Percentiles rank a stretch among this genome's conserved stretches.
phyloP scores from a whole-genome alignment of 2,113 vertebrate genomes.

The Amazona vittata region DNA sequence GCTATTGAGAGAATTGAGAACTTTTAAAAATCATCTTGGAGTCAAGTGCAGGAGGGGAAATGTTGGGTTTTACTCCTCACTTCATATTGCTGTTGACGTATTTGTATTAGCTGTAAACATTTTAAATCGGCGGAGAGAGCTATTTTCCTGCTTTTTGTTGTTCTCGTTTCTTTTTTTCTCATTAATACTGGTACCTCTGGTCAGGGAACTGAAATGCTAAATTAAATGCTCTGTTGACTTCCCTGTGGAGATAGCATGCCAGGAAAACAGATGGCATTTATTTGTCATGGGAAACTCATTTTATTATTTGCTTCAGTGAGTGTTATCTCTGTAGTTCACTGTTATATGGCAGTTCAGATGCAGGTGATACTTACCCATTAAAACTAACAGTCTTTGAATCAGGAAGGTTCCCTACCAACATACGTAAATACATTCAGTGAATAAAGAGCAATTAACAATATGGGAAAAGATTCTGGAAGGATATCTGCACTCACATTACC shows the following conservation, averaged over 20 bases:
- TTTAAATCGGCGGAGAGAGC: neutral
- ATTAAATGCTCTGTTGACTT: constrained; percentile 52
- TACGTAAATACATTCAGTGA: neutral
- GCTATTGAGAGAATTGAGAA: neutral
- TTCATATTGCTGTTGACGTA: neutral
- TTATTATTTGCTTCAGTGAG: neutral
- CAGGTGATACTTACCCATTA: neutral
- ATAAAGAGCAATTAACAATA: neutral
- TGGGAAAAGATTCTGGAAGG: neutral
- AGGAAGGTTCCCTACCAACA: neutral
- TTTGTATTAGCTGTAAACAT: neutral
- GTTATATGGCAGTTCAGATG: neutral
- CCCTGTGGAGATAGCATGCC: constrained; percentile 5
- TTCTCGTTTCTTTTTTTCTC: neutral
- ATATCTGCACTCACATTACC: neutral
- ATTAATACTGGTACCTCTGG: neutral
- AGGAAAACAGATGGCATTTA: constrained; percentile 47
- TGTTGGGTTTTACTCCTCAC: neutral
- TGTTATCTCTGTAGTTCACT: neutral
- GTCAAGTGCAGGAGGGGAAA: neutral
- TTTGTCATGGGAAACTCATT: neutral
- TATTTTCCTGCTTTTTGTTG: neutral
- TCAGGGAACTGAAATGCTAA: neutral
- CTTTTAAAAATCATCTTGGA: neutral
- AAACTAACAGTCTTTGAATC: neutral